phyloP scores from a whole-genome alignment of 2,113 vertebrate genomes.

The Sinosuthora webbiana region DNA sequence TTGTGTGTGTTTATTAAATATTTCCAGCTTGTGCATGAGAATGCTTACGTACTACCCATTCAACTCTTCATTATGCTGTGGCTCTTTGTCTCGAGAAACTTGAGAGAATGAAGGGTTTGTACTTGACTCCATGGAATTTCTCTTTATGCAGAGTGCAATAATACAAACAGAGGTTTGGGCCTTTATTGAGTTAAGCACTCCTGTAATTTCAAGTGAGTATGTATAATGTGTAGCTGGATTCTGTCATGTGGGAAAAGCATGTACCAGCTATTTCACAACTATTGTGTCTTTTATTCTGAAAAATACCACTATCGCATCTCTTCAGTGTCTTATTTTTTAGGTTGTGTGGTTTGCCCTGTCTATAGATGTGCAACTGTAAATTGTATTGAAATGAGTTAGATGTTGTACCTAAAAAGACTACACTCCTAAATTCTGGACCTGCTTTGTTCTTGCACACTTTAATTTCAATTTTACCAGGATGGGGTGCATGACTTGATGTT shows the following conservation, averaged over 20 bases:
- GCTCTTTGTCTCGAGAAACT: not conserved
- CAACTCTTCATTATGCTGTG: not conserved
- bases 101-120: not conserved
- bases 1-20: not conserved
- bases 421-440: accelerated
- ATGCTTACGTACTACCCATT: not conserved
- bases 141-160: accelerated
- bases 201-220: not conserved
- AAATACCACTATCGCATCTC: not conserved
- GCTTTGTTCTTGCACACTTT: not conserved
- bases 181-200: not conserved
- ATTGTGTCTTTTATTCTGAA: not conserved
- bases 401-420: not conserved
- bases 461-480: not conserved
- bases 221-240: not conserved
- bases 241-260: not conserved
- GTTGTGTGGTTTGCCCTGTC: not conserved
- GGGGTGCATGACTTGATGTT: not conserved
- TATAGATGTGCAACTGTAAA: not conserved
- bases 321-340: not conserved
- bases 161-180: not conserved
- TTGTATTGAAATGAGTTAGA: not conserved
- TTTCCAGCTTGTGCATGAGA: not conserved
- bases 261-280: not conserved
- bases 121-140: not conserved